Conservation (phyloP, 2,888 invertebrate species). For the Drosophila helvetica region DNA sequence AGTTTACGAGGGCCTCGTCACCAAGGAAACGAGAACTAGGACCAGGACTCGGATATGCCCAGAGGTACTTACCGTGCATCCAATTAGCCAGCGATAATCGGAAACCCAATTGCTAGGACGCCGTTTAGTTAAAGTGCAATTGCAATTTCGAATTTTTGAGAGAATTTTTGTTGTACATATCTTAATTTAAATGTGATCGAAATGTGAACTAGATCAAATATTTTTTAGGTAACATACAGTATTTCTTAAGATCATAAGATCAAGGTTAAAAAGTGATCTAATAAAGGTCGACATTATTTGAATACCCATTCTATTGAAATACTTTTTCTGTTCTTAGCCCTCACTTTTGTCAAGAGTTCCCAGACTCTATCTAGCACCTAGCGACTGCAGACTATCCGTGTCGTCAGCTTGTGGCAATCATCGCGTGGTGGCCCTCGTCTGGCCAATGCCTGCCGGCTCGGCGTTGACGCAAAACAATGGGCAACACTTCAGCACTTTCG, state of each 20-base stretch:
- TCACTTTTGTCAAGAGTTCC: not conserved
- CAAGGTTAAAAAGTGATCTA: no score
- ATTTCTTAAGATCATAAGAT: no score
- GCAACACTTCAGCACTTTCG: constrained; percentile 76
- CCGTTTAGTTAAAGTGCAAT: not conserved
- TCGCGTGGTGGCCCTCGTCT: constrained; percentile 37
- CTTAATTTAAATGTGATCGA: no score
- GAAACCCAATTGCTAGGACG: not conserved
- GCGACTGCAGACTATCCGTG: constrained; percentile 2
- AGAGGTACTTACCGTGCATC: not conserved
- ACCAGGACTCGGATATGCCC: not conserved
- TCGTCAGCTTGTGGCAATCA: constrained; percentile 29
- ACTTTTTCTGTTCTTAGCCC: not conserved
- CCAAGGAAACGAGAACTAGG: not conserved
- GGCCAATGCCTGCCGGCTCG: constrained; percentile 33
- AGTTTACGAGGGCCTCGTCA: not conserved
- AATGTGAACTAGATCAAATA: no score
- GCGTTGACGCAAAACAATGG: constrained; percentile 72
- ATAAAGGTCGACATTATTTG: no score
- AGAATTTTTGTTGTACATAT: no score
- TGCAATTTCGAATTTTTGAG: not conserved
- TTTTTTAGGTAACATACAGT: no score
- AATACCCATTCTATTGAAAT: no score
- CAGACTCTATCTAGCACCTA: not conserved
- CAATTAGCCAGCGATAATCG: not conserved